A percentile compares a stretch with the other conserved stretches of the same genome.
Conservation (phyloP, 2,113 vertebrate genomes). For the Bubalus kerabau region DNA sequence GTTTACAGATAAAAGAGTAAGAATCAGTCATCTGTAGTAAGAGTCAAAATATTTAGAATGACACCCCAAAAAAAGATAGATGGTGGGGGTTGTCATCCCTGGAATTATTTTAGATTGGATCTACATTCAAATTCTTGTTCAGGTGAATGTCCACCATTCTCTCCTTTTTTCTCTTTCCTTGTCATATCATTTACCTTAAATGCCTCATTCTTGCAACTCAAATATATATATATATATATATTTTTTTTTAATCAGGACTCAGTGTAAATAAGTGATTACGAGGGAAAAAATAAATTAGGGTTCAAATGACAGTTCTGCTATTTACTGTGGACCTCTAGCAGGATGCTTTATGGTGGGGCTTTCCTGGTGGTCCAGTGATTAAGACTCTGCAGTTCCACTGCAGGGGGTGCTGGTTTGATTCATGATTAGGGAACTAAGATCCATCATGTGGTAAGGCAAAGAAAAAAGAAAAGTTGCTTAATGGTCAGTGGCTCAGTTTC, state of each 20-base stretch:
- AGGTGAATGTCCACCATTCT: not conserved
- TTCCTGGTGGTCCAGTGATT: not conserved
- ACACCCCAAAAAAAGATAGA: not conserved
- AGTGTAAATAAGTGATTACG: not conserved
- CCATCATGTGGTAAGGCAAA: not conserved
- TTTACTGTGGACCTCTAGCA: not conserved
- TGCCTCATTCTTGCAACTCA: not conserved
- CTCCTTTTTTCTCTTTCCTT: not conserved
- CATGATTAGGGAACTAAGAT: not conserved
- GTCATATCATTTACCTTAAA: not conserved
- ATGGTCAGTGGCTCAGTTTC: not conserved
- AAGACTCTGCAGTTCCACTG: not conserved
- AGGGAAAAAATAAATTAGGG: not conserved
- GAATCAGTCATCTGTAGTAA: not conserved
- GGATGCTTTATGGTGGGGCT: not conserved
- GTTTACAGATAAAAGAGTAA: not conserved
- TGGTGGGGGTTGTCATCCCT: not conserved
- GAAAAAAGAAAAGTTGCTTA: not conserved
- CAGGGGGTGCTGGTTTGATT: not conserved
- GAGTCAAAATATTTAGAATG: not conserved
- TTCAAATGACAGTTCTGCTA: not conserved
- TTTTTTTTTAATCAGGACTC: not conserved
- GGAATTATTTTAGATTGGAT: not conserved
- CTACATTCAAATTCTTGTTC: not conserved
- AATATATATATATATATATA: not conserved